These are phyloP conservation scores for Miichthys miiuy DNA, from an alignment of 2,797 vertebrate species.

Conservation along the genomic window DNA sequence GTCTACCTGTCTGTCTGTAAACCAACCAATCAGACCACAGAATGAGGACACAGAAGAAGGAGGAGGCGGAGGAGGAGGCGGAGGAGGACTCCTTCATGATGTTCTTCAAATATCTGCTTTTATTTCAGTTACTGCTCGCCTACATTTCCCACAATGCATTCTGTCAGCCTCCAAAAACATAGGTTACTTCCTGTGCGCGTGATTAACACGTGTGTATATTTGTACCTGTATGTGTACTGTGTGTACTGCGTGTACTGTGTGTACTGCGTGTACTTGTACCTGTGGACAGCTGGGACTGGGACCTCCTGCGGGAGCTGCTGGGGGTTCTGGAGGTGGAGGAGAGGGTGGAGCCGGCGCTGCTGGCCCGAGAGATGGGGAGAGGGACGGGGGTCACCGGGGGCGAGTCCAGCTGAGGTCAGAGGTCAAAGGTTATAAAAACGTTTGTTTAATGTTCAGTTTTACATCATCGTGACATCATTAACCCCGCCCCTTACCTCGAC, in stretches of 20 bases:
- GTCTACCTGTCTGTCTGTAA: slow-evolving; percentile 87
- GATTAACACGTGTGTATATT: not conserved
- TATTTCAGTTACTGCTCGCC: not conserved
- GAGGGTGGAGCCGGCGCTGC: slow-evolving; percentile 84
- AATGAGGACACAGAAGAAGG: slow-evolving; percentile 72
- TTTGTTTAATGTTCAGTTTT: too few species aligned
- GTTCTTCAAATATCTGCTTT: not conserved
- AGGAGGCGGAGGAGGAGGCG: not conserved
- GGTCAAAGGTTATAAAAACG: slow-evolving; percentile 16
- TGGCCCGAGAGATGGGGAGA: slow-evolving; percentile 85
- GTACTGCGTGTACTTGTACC: slow-evolving; percentile 61
- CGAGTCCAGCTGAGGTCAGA: slow-evolving; percentile 81
- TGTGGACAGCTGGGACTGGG: slow-evolving; percentile 84
- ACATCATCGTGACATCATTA: too few species aligned
- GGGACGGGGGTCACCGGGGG: slow-evolving; percentile 84
- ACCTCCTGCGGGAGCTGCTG: slow-evolving; percentile 78
- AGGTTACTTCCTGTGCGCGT: slow-evolving; percentile 47
- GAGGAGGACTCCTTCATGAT: not conserved
- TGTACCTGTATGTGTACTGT: not conserved
- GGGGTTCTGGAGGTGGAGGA: slow-evolving; percentile 79
- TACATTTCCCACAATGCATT: slow-evolving; percentile 47
- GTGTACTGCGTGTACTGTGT: not conserved
- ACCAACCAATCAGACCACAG: slow-evolving; percentile 86
- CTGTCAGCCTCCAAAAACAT: not conserved
- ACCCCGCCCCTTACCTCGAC: slow-evolving; percentile 86